Evolutionary conservation across 2,113 vertebrate species (phyloP), one percentile per base, ranked within the genome.

Genomic region (Neodontobutis hainanensis): DNA sequence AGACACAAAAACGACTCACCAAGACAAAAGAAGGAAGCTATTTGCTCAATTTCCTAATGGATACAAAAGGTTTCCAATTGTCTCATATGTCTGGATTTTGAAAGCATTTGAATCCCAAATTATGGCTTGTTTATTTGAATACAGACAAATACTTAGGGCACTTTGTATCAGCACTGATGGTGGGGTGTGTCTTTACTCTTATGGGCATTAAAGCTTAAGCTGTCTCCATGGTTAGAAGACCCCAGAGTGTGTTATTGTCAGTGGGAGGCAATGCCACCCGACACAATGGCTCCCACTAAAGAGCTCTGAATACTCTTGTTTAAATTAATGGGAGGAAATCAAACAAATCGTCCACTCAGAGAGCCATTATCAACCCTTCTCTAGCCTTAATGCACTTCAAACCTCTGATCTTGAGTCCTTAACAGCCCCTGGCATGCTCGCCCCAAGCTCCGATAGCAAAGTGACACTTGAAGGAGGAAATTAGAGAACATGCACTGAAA

Each of bases 21-120:
- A 87, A 90, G 69, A 84, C 75, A 86, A 82, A 85, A 60, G 75
- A 47, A 67, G 38, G 67, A 69, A 76, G 70, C 76, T 52, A 68
- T 79, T 72, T 81, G 62, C 56, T 58, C 60, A 36, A 67, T 84
- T 80, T 78, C 69, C 64, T 35, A 6, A 46, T 66, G 45, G 80
- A 87, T 81, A 83, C 81, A 85, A 81, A 78, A 61, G 65, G 15
- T 78, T 81, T 67, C 75, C 85, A 75, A 78, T 85, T 80, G 82
- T 87, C 79, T 83, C 68, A 57, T 53, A 36, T 85, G 85, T 85
- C 80, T 68, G 78, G 48, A 61, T 63, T 70, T 57, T 48, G 73
- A 75, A 76, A 70, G 76, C 62, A 80, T 90, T 88, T 89, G 83
- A 80, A 88, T 87, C 51, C 77, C 82, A 91, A 89, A 89, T 81